phyloP scores from a whole-genome alignment of 1,140 invertebrate species.

The Glossosoma conforme region DNA sequence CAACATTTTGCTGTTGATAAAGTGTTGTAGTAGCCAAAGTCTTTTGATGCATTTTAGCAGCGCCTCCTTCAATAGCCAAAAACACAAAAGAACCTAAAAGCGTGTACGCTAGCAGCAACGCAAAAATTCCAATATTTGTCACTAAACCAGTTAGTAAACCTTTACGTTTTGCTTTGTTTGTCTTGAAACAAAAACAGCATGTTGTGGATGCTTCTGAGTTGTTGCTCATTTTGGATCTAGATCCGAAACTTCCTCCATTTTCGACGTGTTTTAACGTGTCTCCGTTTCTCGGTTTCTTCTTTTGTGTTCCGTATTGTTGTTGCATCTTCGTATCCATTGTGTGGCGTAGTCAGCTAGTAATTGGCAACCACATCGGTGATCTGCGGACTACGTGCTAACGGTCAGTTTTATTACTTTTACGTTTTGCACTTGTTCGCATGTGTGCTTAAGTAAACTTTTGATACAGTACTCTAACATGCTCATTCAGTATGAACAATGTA shows the following conservation, averaged over 20 bases:
- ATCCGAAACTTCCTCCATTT: slow-evolving; percentile 12
- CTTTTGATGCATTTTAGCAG: slow-evolving; percentile 59
- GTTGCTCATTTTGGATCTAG: slow-evolving; percentile 22
- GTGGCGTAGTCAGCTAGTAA: neutral
- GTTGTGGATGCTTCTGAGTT: slow-evolving; percentile 34
- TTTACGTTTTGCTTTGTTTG: slow-evolving; percentile 58
- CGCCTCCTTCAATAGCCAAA: slow-evolving; percentile 78
- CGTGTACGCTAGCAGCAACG: slow-evolving; percentile 83
- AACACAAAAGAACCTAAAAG: slow-evolving; percentile 87
- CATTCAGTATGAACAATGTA: no score
- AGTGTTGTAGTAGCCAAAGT: slow-evolving; percentile 60
- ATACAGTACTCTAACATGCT: no score
- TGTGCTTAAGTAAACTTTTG: no score
- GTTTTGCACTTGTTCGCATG: no score
- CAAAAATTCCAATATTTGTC: slow-evolving; percentile 84
- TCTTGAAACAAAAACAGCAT: slow-evolving; percentile 63
- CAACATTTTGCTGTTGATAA: slow-evolving; percentile 45
- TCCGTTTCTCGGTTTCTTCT: slow-evolving; percentile 18
- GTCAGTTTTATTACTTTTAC: neutral
- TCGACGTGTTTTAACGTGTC: slow-evolving; percentile 21
- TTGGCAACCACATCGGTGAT: neutral
- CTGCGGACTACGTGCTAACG: neutral
- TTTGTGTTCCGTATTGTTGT: slow-evolving; percentile 25
- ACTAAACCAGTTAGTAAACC: slow-evolving; percentile 66
- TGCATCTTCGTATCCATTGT: slow-evolving; percentile 19